Evolutionary conservation across 2,888 invertebrate genomes (phyloP), one percentile per base, ranked within the genome.

Genomic region (Hymenopus coronatus): DNA sequence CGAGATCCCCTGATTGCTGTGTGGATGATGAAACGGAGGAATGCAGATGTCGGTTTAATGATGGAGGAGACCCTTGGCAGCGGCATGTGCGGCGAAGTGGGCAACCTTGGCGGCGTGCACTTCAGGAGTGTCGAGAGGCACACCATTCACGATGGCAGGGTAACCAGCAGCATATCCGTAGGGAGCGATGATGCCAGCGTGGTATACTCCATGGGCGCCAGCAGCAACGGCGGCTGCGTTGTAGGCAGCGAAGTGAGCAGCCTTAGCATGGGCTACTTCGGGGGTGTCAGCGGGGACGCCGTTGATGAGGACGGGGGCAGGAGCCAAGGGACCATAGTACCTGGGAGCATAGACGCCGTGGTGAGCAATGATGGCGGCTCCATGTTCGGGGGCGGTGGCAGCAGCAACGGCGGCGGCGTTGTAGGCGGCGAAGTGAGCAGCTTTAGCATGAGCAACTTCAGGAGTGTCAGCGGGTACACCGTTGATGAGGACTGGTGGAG

Each of bases 61-160:
- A 70, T 70, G 54, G 25, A 70, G 54, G 0, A 70, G 25, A 70
- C 54, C 54, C 54, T 70, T 70, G 20, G 70, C 88, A 82, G 92
- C 92, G 30, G 92, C 27, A 92, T 94, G 94, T 46, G 94, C 94
- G 89, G 94, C 94, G 87, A 94, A 93, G 91, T 94, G 94, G 82
- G 93, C 94, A 86, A 93, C 93, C 92, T 94, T 95, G 89, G 95
- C 95, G 83, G 94, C 94, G 87, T 94, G 93, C 2, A 94, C 94
- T 91, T 94, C 94, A 33, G 93, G 93, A 4, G 94, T 94, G 87
- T 89, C 88, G 54, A 70, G 54, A 70, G 54, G 54, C 20, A 70
- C 54, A 20, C 54, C 54, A 20, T 70, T 20, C 20, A 70, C 20
- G 25, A 70, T 70, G 1, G 54, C 54, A 6, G 54, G 54, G 54